These are phyloP conservation scores for Drosophila kokeensis DNA, from an alignment of 2,888 invertebrate species.

Conservation along the genomic window DNA sequence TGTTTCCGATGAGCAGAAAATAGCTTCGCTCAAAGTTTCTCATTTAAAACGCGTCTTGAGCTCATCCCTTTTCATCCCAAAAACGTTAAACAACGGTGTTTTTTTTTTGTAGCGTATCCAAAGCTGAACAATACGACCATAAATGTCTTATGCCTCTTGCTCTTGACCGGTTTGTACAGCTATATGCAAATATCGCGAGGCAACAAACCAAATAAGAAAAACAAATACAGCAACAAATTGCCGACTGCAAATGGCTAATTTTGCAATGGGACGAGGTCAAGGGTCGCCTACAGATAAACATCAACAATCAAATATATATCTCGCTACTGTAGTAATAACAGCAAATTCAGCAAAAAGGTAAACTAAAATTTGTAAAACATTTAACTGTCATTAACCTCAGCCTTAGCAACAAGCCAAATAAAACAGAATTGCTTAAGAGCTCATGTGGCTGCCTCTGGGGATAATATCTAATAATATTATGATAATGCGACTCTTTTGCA, in stretches of 20 bases:
- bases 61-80: conserved; percentile 1
- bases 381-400: conserved; percentile 57
- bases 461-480: conserved; percentile 52
- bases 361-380: conserved; percentile 36
- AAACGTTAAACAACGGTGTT: conserved; percentile 56
- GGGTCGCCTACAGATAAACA: conserved; percentile 50
- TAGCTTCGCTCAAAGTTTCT: conserved; percentile 42
- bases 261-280: conserved; percentile 74
- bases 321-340: conserved; percentile 39
- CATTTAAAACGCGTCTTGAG: conserved; percentile 26
- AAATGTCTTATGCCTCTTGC: conserved; percentile 57
- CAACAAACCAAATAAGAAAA: conserved; percentile 6
- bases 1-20: conserved; percentile 42
- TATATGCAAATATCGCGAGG: conserved; percentile 43
- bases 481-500: conserved; percentile 45
- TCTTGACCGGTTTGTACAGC: conserved; percentile 79
- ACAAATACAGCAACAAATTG: conserved; percentile 37
- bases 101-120: conserved; percentile 34
- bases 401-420: conserved; percentile 15
- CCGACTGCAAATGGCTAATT: conserved; percentile 62
- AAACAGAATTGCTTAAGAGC: conserved; percentile 32
- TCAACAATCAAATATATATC: conserved; percentile 40
- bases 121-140: conserved; percentile 52
- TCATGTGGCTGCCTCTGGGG: conserved; percentile 42
- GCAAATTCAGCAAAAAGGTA: conserved; percentile 3